These are phyloP conservation scores for Calidris pugnax DNA, from an alignment of 2,113 vertebrate genomes.

Conservation along the genomic window DNA sequence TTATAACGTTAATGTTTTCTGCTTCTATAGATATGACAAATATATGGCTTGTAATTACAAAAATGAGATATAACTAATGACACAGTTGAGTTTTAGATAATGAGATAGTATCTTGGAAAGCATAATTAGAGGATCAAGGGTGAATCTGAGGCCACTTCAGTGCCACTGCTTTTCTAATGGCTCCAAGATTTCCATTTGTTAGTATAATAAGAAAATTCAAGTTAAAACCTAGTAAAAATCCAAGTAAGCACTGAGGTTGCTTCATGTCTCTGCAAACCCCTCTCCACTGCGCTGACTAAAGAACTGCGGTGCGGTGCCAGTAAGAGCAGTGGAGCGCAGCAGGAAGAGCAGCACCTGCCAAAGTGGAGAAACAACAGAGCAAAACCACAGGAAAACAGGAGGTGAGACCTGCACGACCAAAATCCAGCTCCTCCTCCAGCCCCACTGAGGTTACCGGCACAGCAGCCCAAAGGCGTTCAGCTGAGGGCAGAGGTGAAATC, in stretches of 20 bases:
- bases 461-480: neutral
- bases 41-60: slow-evolving; percentile 33
- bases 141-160: slow-evolving; percentile 17
- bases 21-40: slow-evolving; percentile 24
- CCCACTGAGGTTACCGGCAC: neutral
- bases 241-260: neutral
- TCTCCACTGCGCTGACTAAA: neutral
- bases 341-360: neutral
- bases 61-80: slow-evolving; percentile 37
- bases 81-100: slow-evolving; percentile 32
- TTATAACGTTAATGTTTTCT: slow-evolving; percentile 31
- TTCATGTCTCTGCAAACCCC: neutral
- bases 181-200: neutral
- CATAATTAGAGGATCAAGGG: slow-evolving; percentile 27
- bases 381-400: neutral
- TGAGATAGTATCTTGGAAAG: slow-evolving; percentile 22
- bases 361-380: neutral
- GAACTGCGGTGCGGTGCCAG: neutral
- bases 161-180: neutral
- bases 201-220: neutral
- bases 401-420: neutral
- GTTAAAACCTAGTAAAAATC: neutral
- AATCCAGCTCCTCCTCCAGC: neutral
- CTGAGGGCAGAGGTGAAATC: neutral
- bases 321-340: neutral